These are phyloP conservation scores for Masnerella sp. DNA, from an alignment of 2,888 invertebrate genomes.

Conservation along the genomic window DNA sequence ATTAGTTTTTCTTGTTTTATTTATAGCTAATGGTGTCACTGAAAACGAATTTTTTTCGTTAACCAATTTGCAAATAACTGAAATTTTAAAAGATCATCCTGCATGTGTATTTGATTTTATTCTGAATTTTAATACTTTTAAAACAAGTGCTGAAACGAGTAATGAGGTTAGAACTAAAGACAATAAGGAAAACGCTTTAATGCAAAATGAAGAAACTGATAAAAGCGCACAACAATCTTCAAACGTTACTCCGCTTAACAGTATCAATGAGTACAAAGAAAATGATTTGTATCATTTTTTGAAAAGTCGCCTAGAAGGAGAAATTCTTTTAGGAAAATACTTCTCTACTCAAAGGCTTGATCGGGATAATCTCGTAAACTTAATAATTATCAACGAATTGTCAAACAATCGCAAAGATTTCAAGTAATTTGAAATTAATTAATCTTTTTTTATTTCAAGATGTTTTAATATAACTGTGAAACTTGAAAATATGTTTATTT, in stretches of 20 bases:
- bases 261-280: background rate
- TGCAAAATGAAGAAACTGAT: background rate
- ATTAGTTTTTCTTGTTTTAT: background rate
- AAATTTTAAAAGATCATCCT: background rate
- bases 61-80: background rate
- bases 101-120: background rate
- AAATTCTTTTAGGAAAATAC: background rate
- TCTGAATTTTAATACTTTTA: background rate
- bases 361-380: background rate
- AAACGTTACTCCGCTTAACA: too few relatives aligned
- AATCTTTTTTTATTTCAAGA: too few relatives aligned
- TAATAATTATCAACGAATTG: background rate
- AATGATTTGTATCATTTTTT: background rate
- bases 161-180: background rate
- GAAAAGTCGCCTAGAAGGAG: background rate
- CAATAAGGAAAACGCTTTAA: background rate
- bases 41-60: background rate
- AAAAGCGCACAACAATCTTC: background rate
- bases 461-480: too few relatives aligned
- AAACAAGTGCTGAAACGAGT: background rate
- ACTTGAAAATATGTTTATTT: too few relatives aligned
- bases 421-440: too few relatives aligned
- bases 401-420: background rate
- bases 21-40: background rate
- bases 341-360: background rate